Evolutionary conservation across 2,113 vertebrate genomes (phyloP).

Genomic region (Rhynchomys soricoides): DNA sequence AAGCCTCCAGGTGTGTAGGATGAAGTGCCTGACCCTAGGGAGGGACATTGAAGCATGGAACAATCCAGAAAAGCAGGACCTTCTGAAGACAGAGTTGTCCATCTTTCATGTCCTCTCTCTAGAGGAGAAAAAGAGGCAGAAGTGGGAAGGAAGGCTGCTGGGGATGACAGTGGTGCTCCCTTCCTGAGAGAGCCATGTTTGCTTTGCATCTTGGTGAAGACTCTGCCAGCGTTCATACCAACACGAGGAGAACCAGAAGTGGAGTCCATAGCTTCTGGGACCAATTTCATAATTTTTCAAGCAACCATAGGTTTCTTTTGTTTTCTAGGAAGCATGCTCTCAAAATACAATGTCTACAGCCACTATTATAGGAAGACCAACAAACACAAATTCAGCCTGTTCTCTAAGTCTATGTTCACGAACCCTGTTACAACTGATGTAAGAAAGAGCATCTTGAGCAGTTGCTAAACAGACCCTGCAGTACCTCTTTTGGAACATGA

Average conservation of each 20-base stretch:
- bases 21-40: background rate
- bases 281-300: constrained; percentile 37
- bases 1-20: background rate
- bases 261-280: background rate
- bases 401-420: background rate
- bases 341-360: constrained; percentile 25
- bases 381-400: background rate
- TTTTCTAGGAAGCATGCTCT: background rate
- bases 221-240: background rate
- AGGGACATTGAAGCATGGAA: background rate
- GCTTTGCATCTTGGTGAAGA: constrained; percentile 34
- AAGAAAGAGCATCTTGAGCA: background rate
- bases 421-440: background rate
- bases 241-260: background rate
- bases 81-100: background rate
- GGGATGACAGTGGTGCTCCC: background rate
- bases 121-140: background rate
- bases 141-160: background rate
- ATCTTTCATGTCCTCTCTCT: background rate
- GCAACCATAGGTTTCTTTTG: constrained; percentile 36
- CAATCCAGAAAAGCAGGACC: background rate
- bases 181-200: constrained; percentile 7
- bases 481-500: background rate
- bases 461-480: too few species aligned
- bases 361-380: background rate